Conservation (phyloP, 1,140 invertebrate species). For the Dufourea novaeangliae region DNA sequence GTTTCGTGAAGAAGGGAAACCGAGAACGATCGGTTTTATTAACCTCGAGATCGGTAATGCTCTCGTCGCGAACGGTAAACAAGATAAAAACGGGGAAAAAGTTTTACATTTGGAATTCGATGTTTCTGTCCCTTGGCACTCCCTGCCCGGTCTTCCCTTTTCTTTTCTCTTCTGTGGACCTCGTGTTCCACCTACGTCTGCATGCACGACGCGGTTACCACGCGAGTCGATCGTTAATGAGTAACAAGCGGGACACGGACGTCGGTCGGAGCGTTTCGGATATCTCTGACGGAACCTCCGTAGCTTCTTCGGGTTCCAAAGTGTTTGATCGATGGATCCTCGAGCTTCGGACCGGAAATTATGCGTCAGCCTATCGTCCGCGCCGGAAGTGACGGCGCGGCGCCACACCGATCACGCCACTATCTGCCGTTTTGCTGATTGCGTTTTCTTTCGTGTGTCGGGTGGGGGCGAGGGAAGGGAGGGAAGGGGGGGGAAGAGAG, state of each 20-base stretch:
- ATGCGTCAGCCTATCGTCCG: conserved; percentile 80
- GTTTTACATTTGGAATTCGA: background rate
- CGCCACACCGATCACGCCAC: conserved; percentile 75
- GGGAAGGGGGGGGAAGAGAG: no score
- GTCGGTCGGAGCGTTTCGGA: conserved; percentile 15
- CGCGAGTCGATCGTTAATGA: background rate
- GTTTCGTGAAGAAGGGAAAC: conserved; percentile 56
- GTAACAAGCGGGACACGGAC: conserved; percentile 37
- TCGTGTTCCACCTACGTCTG: background rate
- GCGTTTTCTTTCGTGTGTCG: conserved; percentile 58
- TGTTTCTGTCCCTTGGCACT: background rate
- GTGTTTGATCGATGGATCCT: conserved; percentile 81
- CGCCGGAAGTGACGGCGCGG: conserved; percentile 75
- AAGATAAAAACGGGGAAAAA: conserved; percentile 28
- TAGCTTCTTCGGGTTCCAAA: conserved; percentile 65
- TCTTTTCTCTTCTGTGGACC: background rate
- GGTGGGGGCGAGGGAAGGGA: no score
- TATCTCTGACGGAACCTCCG: conserved; percentile 63
- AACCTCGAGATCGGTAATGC: conserved; percentile 34
- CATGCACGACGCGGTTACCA: background rate
- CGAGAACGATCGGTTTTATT: conserved; percentile 48
- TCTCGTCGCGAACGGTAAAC: conserved; percentile 25
- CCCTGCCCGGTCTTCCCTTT: background rate
- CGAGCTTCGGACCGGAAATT: conserved; percentile 78
- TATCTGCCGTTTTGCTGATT: conserved; percentile 77